These are phyloP conservation scores for Desmophyllum pertusum DNA, from an alignment of 92 coral and sea anemone species.

Conservation along the genomic window DNA sequence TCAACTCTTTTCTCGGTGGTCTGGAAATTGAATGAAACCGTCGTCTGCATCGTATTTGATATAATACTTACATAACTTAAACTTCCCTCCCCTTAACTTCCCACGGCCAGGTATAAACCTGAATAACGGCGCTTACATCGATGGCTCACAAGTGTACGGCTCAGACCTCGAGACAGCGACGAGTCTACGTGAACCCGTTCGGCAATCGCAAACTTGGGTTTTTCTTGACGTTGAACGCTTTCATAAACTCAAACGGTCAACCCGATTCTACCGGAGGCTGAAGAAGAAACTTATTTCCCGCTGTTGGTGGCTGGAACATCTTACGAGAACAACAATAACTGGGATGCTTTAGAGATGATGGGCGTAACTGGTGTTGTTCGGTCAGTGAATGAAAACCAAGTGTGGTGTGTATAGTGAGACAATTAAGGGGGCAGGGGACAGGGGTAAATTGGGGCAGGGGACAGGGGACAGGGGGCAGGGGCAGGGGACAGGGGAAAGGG, in stretches of 20 bases:
- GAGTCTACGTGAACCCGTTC: slow-evolving; percentile 47
- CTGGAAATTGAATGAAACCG: too few relatives aligned
- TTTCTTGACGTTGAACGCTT: neutral
- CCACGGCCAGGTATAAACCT: slow-evolving; percentile 79
- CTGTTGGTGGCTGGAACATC: too few relatives aligned
- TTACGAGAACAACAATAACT: slow-evolving; percentile 21
- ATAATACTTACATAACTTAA: too few relatives aligned
- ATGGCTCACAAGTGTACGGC: slow-evolving; percentile 94
- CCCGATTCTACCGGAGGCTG: slow-evolving; percentile 19
- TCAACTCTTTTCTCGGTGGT: too few relatives aligned
- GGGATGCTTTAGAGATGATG: slow-evolving; percentile 39
- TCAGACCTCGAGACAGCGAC: slow-evolving; percentile 59
- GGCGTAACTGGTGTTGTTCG: slow-evolving; percentile 43
- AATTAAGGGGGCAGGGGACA: too few relatives aligned
- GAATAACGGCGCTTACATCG: slow-evolving; percentile 84
- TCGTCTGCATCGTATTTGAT: too few relatives aligned
- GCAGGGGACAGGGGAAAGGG: too few relatives aligned
- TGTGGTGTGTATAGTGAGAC: too few relatives aligned
- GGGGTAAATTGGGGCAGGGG: too few relatives aligned
- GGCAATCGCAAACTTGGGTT: neutral
- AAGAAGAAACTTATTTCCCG: slow-evolving; percentile 19
- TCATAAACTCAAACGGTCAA: neutral
- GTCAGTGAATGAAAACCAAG: slow-evolving; percentile 50
- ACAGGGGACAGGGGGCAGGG: too few relatives aligned
- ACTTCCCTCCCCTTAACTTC: too few relatives aligned